phyloP scores from a whole-genome alignment of 2,113 vertebrate species.

The Mesitornis unicolor region DNA sequence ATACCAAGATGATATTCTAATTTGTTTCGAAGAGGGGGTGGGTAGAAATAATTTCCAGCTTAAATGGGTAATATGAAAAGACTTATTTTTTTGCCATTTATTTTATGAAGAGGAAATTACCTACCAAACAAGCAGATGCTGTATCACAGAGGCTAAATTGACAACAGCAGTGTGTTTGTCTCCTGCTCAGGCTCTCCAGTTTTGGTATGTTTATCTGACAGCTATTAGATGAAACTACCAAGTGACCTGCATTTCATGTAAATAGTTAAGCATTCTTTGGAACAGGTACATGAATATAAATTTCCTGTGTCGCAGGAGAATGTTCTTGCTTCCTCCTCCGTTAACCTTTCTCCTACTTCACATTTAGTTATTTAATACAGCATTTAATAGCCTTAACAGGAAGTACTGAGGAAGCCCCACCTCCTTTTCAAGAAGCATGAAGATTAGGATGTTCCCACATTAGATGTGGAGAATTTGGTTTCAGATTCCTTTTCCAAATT shows the following conservation, averaged over 20 bases:
- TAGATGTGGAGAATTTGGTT: background rate
- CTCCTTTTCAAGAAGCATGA: background rate
- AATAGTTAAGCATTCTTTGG: background rate
- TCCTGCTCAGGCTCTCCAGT: background rate
- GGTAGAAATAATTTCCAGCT: background rate
- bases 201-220: background rate
- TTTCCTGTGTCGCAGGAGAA: background rate
- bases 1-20: background rate
- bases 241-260: background rate
- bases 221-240: background rate
- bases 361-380: background rate
- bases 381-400: background rate
- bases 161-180: background rate
- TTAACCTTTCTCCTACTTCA: background rate
- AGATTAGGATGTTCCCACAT: background rate
- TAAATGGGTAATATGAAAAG: background rate
- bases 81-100: background rate
- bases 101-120: background rate
- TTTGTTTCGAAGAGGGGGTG: background rate
- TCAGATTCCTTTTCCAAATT: background rate
- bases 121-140: background rate
- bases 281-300: background rate
- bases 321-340: background rate
- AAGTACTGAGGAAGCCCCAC: background rate
- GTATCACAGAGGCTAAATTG: background rate